Evolutionary conservation across 2,113 vertebrate genomes (phyloP).

Genomic region (Suncus etruscus): DNA sequence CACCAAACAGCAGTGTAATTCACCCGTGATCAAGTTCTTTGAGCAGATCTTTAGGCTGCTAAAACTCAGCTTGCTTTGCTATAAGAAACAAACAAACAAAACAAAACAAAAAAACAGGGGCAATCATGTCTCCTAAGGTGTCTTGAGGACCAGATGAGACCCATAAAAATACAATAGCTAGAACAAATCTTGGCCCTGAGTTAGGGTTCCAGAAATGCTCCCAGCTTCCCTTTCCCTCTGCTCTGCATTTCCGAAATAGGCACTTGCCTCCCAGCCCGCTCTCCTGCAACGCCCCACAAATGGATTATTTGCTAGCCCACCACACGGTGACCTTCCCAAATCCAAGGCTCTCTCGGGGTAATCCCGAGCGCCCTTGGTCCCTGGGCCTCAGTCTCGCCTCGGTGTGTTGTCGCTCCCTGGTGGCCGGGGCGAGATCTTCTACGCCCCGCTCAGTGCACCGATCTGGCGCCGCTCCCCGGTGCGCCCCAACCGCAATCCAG

Average conservation of each 20-base stretch:
- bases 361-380: no score
- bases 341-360: neutral
- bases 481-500: neutral
- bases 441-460: neutral
- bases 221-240: no score
- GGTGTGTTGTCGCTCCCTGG: neutral
- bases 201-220: neutral
- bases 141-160: neutral
- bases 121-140: neutral
- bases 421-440: neutral
- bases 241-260: fast-evolving
- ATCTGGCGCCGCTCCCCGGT: slow-evolving; percentile 14
- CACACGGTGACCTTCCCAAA: neutral
- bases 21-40: neutral
- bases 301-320: neutral
- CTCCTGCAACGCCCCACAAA: neutral
- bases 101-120: no score
- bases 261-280: neutral
- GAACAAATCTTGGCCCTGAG: neutral
- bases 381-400: neutral
- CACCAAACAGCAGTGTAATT: neutral
- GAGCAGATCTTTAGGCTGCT: neutral
- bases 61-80: neutral
- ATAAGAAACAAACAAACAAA: no score
- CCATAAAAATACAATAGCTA: neutral